phyloP scores from a whole-genome alignment of 2,797 vertebrate species.

The Channallabes apus region DNA sequence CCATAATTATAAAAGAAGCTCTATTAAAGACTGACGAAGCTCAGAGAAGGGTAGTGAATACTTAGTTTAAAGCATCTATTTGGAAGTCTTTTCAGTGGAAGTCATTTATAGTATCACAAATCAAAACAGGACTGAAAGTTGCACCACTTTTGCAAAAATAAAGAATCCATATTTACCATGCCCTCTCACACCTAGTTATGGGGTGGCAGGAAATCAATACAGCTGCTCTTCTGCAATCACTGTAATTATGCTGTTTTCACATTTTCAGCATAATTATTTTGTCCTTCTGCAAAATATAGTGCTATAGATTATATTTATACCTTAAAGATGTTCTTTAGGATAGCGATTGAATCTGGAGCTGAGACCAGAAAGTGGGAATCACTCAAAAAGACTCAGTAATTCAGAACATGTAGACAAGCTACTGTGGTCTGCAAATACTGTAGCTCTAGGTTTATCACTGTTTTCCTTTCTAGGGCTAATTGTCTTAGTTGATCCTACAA shows the following conservation, averaged over 20 bases:
- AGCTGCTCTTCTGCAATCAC: background rate
- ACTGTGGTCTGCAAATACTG: no score
- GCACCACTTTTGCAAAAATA: background rate
- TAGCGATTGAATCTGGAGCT: constrained; percentile 81
- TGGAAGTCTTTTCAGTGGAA: background rate
- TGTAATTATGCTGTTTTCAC: background rate
- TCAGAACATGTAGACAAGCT: background rate
- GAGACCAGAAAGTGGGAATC: constrained; percentile 74
- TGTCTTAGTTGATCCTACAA: constrained; percentile 2
- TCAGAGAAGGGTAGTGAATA: background rate
- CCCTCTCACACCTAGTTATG: background rate
- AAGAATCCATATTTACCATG: background rate
- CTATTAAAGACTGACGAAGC: background rate
- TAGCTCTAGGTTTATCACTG: background rate
- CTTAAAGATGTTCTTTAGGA: constrained; percentile 38
- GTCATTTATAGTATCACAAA: background rate
- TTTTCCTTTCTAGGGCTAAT: background rate
- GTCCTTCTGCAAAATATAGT: background rate
- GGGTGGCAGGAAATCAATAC: background rate
- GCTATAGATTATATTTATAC: background rate
- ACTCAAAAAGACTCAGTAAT: constrained; percentile 63
- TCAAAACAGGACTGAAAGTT: background rate
- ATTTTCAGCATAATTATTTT: background rate
- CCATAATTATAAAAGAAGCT: background rate
- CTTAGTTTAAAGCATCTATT: background rate